A percentile compares a stretch with the other conserved stretches of the same genome.
Evolutionary conservation across 2,888 invertebrate species (phyloP).

Genomic region (Amblyjoppa proteus): DNA sequence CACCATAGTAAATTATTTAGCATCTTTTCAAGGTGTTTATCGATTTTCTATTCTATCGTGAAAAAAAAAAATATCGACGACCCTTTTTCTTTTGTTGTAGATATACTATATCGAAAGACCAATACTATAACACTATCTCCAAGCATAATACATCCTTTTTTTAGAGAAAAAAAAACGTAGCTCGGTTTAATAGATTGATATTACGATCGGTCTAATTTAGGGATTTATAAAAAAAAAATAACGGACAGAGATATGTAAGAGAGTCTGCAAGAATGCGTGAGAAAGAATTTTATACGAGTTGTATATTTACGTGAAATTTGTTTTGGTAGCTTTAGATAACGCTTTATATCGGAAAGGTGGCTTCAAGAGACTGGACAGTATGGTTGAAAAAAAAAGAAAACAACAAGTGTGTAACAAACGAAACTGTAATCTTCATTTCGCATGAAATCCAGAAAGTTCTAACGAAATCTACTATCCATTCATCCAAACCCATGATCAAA

Average conservation of each 20-base stretch:
- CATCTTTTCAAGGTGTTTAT: slow-evolving; percentile 43
- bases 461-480: slow-evolving; percentile 60
- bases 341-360: slow-evolving; percentile 55
- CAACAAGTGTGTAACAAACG: slow-evolving; percentile 47
- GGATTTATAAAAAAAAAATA: slow-evolving; percentile 17
- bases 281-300: slow-evolving; percentile 76
- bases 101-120: slow-evolving; percentile 54
- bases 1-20: slow-evolving; percentile 66
- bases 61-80: slow-evolving; percentile 17
- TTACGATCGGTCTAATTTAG: slow-evolving; percentile 66
- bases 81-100: slow-evolving; percentile 35
- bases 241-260: slow-evolving; percentile 34
- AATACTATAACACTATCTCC: slow-evolving; percentile 39
- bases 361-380: slow-evolving; percentile 59
- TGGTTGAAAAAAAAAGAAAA: slow-evolving; percentile 42
- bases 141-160: slow-evolving; percentile 41
- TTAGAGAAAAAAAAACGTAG: slow-evolving; percentile 1
- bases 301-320: slow-evolving; percentile 72
- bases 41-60: slow-evolving; percentile 32
- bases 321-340: slow-evolving; percentile 65
- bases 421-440: slow-evolving; percentile 56
- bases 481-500: slow-evolving; percentile 71
- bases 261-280: slow-evolving; percentile 71
- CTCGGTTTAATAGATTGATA: slow-evolving; percentile 50
- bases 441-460: slow-evolving; percentile 52